A percentile compares a stretch with the other conserved stretches of the same genome.
These are phyloP conservation scores for Stercorarius parasiticus DNA, from an alignment of 2,113 vertebrate species.

Conservation along the genomic window DNA sequence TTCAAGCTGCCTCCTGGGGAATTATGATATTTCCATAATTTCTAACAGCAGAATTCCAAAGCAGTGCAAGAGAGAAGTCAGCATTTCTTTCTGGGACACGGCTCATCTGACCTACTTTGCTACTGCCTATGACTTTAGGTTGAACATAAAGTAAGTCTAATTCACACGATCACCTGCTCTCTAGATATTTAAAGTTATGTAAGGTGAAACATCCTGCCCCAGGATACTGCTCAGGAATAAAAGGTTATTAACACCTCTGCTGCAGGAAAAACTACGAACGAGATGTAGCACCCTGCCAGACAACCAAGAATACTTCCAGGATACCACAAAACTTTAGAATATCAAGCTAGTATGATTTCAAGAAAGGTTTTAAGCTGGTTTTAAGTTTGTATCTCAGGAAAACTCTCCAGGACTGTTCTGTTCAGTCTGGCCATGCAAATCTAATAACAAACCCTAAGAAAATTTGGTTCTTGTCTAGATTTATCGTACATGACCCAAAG, in stretches of 20 bases:
- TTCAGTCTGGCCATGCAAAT: not conserved
- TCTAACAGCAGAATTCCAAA: not conserved
- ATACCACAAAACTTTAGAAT: not conserved
- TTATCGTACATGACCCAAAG: not conserved
- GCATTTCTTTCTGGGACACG: not conserved
- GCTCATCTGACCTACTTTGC: not conserved
- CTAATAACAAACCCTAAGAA: not conserved
- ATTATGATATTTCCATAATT: not conserved
- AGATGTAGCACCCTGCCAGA: not conserved
- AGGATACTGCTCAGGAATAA: not conserved
- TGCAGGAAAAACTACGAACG: not conserved
- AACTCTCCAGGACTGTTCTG: not conserved
- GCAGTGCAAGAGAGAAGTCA: fast-evolving
- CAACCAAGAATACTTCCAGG: not conserved
- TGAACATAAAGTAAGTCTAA: not conserved
- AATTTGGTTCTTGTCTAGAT: not conserved
- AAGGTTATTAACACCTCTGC: not conserved
- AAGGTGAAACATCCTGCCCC: not conserved
- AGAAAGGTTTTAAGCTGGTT: fast-evolving
- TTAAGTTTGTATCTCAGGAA: not conserved
- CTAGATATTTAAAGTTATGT: not conserved
- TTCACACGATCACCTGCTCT: not conserved
- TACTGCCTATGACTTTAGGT: not conserved
- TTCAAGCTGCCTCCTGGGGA: not conserved
- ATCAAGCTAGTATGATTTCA: not conserved